These are phyloP conservation scores for Miichthys miiuy DNA, from an alignment of 2,797 vertebrate genomes.

Conservation along the genomic window DNA sequence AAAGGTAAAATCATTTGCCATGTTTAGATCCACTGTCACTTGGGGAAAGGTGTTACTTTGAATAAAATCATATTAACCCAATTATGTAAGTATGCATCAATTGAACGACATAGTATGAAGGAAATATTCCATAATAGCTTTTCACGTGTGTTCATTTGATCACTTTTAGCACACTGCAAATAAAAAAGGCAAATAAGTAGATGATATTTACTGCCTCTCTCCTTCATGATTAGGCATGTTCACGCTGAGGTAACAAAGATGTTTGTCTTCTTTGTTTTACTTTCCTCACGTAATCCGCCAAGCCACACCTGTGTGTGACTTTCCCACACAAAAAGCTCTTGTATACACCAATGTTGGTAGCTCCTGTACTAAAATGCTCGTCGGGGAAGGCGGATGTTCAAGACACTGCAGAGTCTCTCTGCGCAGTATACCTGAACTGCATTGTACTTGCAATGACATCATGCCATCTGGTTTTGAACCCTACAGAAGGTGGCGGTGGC, in stretches of 20 bases:
- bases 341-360: slow-evolving; percentile 13
- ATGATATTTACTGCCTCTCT: not conserved
- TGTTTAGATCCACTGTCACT: slow-evolving; percentile 18
- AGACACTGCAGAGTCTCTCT: not conserved
- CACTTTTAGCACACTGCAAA: not conserved
- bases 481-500: not conserved
- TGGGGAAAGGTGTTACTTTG: not conserved
- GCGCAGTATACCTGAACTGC: not conserved
- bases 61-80: not conserved
- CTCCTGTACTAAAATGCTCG: slow-evolving; percentile 7
- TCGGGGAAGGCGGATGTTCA: slow-evolving; percentile 1
- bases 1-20: slow-evolving; percentile 3
- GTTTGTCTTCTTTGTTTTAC: slow-evolving; percentile 41
- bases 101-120: not conserved
- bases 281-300: slow-evolving; percentile 30
- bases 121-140: not conserved
- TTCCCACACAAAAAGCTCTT: slow-evolving; percentile 36
- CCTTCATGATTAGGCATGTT: not conserved
- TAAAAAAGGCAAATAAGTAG: not conserved
- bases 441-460: slow-evolving; percentile 14
- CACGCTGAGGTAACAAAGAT: not conserved
- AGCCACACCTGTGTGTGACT: slow-evolving; percentile 47
- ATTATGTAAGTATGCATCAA: not conserved
- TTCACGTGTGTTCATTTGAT: not conserved
- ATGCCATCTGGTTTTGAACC: not conserved